phyloP scores from a whole-genome alignment of 2,888 invertebrate species.

The Pammene aurita region DNA sequence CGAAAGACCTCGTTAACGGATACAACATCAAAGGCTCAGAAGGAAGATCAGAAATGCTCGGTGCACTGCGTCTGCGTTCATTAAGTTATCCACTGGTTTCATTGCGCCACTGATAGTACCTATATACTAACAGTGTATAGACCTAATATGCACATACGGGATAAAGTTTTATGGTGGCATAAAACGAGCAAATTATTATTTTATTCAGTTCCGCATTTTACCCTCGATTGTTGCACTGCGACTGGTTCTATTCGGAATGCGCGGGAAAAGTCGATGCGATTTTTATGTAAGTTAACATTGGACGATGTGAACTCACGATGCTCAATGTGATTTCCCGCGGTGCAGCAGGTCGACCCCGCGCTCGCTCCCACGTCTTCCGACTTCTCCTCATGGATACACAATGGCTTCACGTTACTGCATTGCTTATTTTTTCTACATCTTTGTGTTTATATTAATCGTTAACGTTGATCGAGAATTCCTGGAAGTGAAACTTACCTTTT shows the following conservation, averaged over 20 bases:
- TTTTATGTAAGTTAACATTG: slow-evolving; percentile 50
- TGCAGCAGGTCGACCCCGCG: slow-evolving; percentile 60
- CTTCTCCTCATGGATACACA: slow-evolving; percentile 69
- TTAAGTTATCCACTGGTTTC: slow-evolving; percentile 54
- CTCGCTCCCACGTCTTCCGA: slow-evolving; percentile 76
- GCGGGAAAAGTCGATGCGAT: slow-evolving; percentile 45
- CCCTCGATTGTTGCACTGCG: slow-evolving; percentile 43
- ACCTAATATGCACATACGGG: no score
- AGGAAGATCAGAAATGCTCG: slow-evolving; percentile 30
- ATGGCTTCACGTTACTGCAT: slow-evolving; percentile 68
- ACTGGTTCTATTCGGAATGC: slow-evolving; percentile 45
- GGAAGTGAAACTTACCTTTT: slow-evolving; percentile 73
- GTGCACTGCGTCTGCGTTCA: slow-evolving; percentile 49
- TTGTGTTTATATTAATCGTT: slow-evolving; percentile 70
- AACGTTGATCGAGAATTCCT: slow-evolving; percentile 69
- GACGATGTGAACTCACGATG: slow-evolving; percentile 60
- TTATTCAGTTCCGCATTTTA: slow-evolving; percentile 48
- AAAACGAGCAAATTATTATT: slow-evolving; percentile 49
- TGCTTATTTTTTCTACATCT: slow-evolving; percentile 66
- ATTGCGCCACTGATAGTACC: slow-evolving; percentile 52
- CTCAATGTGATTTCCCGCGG: slow-evolving; percentile 69
- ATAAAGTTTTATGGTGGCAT: slow-evolving; percentile 46
- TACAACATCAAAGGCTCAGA: slow-evolving; percentile 58
- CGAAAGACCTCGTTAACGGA: slow-evolving; percentile 58
- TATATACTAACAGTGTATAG: slow-evolving; percentile 42